Conservation (phyloP, 92 coral and sea anemone genomes). For the Isaurus tuberculatus region DNA sequence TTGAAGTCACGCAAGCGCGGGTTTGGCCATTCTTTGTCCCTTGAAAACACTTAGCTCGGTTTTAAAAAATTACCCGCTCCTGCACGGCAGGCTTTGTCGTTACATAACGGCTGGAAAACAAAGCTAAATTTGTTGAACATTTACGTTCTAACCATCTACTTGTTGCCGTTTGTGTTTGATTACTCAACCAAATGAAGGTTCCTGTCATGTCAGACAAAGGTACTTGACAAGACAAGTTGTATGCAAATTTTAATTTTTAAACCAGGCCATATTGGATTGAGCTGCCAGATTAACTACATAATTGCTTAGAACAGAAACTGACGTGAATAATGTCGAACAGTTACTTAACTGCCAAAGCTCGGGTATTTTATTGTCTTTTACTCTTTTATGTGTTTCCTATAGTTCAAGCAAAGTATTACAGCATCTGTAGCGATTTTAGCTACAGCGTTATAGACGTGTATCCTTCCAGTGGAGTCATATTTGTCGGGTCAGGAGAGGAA, state of each 20-base stretch:
- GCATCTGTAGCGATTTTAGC: slow-evolving; percentile 22
- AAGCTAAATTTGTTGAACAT: neutral
- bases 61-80: no score
- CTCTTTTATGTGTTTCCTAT: neutral
- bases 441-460: slow-evolving; percentile 15
- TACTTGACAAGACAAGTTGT: neutral
- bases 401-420: slow-evolving; percentile 12
- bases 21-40: no score
- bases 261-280: neutral
- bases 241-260: neutral
- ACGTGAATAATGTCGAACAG: neutral
- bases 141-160: neutral
- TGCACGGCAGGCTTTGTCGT: no score
- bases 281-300: no score
- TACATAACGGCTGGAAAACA: no score
- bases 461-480: slow-evolving; percentile 24
- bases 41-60: no score
- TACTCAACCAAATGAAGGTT: neutral
- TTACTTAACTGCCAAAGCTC: neutral
- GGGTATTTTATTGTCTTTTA: neutral
- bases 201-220: neutral
- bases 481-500: slow-evolving; percentile 30
- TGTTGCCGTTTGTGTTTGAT: neutral
- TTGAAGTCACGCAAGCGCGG: no score
- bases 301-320: neutral